phyloP scores from a whole-genome alignment of 1,140 invertebrate species.

The Schmidtea mediterranea region DNA sequence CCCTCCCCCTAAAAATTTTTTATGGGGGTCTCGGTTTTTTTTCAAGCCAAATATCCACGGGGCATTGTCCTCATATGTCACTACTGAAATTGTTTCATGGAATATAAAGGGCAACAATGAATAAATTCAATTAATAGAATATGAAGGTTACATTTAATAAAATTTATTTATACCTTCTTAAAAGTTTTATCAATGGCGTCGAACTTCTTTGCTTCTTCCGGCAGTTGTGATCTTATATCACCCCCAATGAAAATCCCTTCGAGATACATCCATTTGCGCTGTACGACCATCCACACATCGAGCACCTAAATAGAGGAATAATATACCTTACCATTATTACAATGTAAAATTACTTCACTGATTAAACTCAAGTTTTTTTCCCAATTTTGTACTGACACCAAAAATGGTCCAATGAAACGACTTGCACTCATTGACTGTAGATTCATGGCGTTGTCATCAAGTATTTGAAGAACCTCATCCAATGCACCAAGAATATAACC shows the following conservation, averaged over 20 bases:
- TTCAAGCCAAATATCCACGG: too few species aligned
- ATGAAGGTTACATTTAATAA: too few species aligned
- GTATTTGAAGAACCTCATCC: conserved; percentile 45
- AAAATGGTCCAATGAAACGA: conserved; percentile 57
- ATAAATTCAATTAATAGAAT: too few species aligned
- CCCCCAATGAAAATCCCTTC: conserved; percentile 64
- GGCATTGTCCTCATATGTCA: too few species aligned
- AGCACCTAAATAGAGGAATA: neutral
- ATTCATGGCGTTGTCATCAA: conserved; percentile 63
- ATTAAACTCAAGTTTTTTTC: conserved; percentile 48
- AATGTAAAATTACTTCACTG: conserved; percentile 39
- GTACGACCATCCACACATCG: conserved; percentile 43
- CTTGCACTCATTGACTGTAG: conserved; percentile 64
- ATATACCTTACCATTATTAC: neutral
- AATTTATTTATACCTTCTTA: conserved; percentile 31
- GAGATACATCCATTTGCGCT: conserved; percentile 60
- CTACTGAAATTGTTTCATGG: too few species aligned
- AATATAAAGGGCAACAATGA: too few species aligned
- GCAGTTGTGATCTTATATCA: conserved; percentile 51
- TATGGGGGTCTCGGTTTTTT: too few species aligned
- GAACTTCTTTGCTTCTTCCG: conserved; percentile 59
- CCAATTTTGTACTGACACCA: conserved; percentile 48
- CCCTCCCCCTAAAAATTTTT: too few species aligned
- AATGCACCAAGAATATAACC: conserved; percentile 47
- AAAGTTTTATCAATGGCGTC: conserved; percentile 54